Base-by-base conservation (phyloP, 2,888 invertebrate genomes). In the Hypsopygia costalis region DNA sequence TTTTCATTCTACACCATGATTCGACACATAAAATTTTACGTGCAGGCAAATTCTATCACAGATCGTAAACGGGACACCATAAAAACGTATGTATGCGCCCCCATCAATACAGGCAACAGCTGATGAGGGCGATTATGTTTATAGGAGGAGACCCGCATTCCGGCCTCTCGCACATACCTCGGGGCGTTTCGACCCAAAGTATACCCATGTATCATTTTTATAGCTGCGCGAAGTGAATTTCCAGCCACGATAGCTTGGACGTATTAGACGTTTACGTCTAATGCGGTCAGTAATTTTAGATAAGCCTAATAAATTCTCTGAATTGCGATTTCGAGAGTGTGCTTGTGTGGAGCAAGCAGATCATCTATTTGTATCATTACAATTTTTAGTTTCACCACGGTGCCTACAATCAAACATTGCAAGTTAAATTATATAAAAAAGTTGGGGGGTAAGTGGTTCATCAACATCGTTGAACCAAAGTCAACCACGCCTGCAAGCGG, bases 111-210 rank as follows among this genome's bases (percentile, higher is more conserved):
- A 64, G 62, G 64, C 59, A 63, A 60, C 69, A 70, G 67, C 70
- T 81, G 82, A 85, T 80, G 83, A 78, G 70, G 51, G 68, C 69
- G 79, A 81, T 81, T 81, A 82, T 77, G 74, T 85, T 83, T 81
- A 85, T 81, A 71, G 32, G 60, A 58, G 1, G 6, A 1, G 25
- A 52, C 54, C 62, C 67, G 65, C 69, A 64, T 73, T 71, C 71
- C 69, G 59, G 59, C 54, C 59, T 60, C 67, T 63, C 67, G 62
- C 62, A 64, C 62, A 69, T 71, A 70, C 70, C 78, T 65, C 65
- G 60, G 69, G 75, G 75, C 73, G 67, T 68, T 71, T 56, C 65
- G 59, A 58, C 57, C 63, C 58, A 66, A 76, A 81, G 73, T 76
- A 64, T 68, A 52, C 51, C 69, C 46, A 83, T 85, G 73, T 85